Conservation (phyloP, 2,797 vertebrate species). For the Hylomyscus alleni region DNA sequence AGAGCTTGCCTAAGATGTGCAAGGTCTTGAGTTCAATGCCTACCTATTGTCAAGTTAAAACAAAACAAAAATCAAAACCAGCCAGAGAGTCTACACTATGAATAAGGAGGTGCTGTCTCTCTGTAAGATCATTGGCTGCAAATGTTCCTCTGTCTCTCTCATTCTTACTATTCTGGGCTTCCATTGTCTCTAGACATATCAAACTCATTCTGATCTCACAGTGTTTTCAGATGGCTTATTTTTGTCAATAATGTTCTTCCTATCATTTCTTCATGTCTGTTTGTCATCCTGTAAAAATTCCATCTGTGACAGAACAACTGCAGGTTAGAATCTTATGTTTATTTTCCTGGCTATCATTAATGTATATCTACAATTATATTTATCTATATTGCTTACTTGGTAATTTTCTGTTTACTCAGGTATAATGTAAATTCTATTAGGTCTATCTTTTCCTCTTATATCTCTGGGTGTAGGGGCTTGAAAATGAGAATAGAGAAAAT, state of each 20-base stretch:
- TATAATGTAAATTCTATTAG: neutral
- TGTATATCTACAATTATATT: neutral
- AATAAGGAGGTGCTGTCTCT: neutral
- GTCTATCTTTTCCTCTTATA: neutral
- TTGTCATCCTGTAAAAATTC: neutral
- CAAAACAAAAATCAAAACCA: neutral
- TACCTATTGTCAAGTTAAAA: neutral
- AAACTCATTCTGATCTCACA: neutral
- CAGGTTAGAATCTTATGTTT: neutral
- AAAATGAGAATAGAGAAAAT: neutral
- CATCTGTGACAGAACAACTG: neutral
- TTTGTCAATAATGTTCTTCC: constrained; percentile 1
- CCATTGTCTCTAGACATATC: neutral
- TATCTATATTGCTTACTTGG: neutral
- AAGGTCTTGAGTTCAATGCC: neutral
- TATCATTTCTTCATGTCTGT: neutral
- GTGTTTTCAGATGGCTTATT: neutral
- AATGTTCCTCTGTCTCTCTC: neutral
- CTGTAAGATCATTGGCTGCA: neutral
- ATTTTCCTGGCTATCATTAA: neutral
- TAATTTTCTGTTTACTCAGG: neutral
- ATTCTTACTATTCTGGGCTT: neutral
- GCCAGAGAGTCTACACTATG: neutral
- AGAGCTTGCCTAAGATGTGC: neutral
- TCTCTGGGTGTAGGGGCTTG: neutral